These are phyloP conservation scores for Ancistrus triradiatus DNA, from an alignment of 2,113 vertebrate species.

Conservation along the genomic window DNA sequence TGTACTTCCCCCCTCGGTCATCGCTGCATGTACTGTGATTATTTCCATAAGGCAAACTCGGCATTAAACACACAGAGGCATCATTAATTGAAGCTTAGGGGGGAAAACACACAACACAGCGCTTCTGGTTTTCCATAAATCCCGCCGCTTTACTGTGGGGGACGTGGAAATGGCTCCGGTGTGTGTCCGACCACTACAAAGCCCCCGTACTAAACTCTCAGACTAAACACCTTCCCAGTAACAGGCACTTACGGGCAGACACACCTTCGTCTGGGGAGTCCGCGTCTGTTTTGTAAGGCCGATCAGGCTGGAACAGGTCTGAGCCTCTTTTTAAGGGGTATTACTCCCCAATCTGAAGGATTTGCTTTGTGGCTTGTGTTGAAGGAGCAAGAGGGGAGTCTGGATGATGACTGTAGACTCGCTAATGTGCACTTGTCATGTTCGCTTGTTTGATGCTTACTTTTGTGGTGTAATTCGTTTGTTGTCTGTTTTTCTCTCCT, in stretches of 20 bases:
- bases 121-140: slow-evolving; percentile 44
- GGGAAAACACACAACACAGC: slow-evolving; percentile 27
- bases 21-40: slow-evolving; percentile 41
- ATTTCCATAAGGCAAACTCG: slow-evolving; percentile 45
- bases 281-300: slow-evolving; percentile 24
- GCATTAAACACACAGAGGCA: slow-evolving; percentile 41
- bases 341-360: slow-evolving; percentile 20
- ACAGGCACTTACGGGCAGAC: slow-evolving; percentile 44
- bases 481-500: slow-evolving; percentile 24
- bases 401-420: slow-evolving; percentile 4
- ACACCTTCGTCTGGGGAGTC: slow-evolving; percentile 43
- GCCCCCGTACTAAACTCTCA: slow-evolving; percentile 38
- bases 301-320: slow-evolving; percentile 29
- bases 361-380: slow-evolving; percentile 17
- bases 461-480: slow-evolving; percentile 15
- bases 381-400: slow-evolving; percentile 17
- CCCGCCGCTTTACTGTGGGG: slow-evolving; percentile 32
- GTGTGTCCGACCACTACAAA: slow-evolving; percentile 47
- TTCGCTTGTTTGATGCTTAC: slow-evolving; percentile 17
- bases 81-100: slow-evolving; percentile 43
- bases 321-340: slow-evolving; percentile 36
- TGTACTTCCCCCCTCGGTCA: not conserved
- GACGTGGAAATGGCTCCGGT: slow-evolving; percentile 43
- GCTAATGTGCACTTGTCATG: slow-evolving; percentile 6
- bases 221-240: slow-evolving; percentile 45